phyloP scores from a whole-genome alignment of 2,113 vertebrate genomes.

The Callorhinus ursinus region DNA sequence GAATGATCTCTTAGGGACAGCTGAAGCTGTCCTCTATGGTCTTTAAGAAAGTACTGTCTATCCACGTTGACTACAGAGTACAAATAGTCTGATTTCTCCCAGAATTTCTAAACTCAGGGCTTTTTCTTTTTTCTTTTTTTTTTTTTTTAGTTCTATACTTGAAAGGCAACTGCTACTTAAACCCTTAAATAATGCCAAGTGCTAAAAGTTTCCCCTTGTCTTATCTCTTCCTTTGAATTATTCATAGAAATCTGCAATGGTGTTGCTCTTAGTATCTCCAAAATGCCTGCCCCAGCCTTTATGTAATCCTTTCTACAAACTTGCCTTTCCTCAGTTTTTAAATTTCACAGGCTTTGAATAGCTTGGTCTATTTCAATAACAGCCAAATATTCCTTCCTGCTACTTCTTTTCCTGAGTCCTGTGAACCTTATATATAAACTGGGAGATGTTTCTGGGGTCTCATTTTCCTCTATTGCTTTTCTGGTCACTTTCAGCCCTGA shows the following conservation, averaged over 20 bases:
- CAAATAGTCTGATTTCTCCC: background rate
- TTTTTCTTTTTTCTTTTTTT: background rate
- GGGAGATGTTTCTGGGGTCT: background rate
- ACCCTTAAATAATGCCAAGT: background rate
- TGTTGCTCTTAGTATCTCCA: background rate
- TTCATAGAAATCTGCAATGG: conserved; percentile 38
- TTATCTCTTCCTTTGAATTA: conserved; percentile 16
- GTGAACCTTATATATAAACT: background rate
- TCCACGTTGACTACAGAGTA: background rate
- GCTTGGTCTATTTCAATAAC: background rate
- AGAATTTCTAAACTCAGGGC: background rate
- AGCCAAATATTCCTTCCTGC: background rate
- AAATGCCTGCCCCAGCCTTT: background rate
- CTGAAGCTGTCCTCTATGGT: background rate
- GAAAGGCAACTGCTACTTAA: background rate
- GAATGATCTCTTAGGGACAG: background rate
- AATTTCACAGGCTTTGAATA: background rate
- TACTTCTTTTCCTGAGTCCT: background rate
- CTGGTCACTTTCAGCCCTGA: background rate
- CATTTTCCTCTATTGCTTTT: background rate
- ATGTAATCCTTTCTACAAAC: background rate
- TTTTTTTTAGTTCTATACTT: background rate
- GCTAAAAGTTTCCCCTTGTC: background rate
- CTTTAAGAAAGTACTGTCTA: background rate
- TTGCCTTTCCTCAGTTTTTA: background rate